Conservation (phyloP, 2,797 vertebrate genomes). For the Arrhamphus sclerolepis region DNA sequence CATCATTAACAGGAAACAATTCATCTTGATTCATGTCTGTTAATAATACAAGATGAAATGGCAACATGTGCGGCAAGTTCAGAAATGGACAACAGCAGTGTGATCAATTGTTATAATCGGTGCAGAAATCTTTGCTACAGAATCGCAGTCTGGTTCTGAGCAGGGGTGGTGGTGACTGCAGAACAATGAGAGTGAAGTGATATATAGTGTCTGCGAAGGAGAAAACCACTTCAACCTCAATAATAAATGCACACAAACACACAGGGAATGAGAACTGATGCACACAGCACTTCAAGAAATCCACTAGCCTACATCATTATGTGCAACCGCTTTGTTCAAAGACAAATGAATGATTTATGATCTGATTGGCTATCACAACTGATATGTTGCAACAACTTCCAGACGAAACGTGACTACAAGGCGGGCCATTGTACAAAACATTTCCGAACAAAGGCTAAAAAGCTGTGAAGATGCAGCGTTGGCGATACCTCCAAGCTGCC, state of each 20-base stretch:
- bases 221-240: constrained; percentile 13
- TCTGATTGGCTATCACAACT: too few species aligned
- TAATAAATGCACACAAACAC: neutral
- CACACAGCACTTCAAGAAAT: constrained; percentile 1
- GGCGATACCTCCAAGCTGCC: constrained; percentile 92
- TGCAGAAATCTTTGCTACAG: constrained; percentile 48
- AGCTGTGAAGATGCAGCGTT: neutral
- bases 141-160: constrained; percentile 32
- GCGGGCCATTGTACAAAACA: constrained; percentile 5
- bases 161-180: constrained; percentile 32
- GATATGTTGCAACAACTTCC: constrained; percentile 28
- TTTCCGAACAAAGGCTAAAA: constrained; percentile 5
- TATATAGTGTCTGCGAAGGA: constrained; percentile 24
- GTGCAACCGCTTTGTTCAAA: too few species aligned
- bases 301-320: too few species aligned
- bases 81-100: too few species aligned
- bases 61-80: too few species aligned
- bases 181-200: constrained; percentile 21
- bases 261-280: neutral
- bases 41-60: too few species aligned
- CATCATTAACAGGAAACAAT: too few species aligned
- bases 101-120: constrained; percentile 4
- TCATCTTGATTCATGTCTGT: too few species aligned
- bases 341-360: too few species aligned
- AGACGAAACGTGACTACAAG: neutral